Conservation (phyloP, 1,140 invertebrate genomes). For the Drosophila bifasciata region DNA sequence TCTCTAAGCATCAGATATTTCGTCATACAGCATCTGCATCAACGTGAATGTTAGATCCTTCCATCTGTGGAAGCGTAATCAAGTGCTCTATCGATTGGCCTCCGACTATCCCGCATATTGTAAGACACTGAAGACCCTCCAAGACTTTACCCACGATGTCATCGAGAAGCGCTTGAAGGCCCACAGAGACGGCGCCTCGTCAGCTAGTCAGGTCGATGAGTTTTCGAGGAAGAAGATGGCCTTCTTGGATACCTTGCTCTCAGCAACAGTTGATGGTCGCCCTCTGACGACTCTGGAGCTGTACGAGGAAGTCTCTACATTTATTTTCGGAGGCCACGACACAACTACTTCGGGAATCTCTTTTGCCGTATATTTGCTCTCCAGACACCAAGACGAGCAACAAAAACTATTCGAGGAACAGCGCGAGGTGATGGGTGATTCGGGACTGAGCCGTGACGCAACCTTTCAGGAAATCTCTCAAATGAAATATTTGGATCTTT, state of each 20-base stretch:
- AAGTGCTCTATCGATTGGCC: constrained; percentile 39
- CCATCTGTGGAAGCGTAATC: constrained; percentile 53
- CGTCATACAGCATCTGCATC: constrained; percentile 52
- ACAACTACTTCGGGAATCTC: constrained; percentile 83
- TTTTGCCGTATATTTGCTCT: constrained; percentile 76
- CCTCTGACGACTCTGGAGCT: constrained; percentile 87
- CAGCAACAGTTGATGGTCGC: constrained; percentile 85
- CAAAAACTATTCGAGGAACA: constrained; percentile 85
- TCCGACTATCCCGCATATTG: constrained; percentile 47
- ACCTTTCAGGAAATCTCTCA: constrained; percentile 86
- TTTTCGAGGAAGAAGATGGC: constrained; percentile 69
- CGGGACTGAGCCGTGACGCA: constrained; percentile 82
- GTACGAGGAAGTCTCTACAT: constrained; percentile 89
- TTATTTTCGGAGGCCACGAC: constrained; percentile 88
- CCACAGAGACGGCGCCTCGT: constrained; percentile 7
- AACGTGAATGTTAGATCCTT: constrained; percentile 71
- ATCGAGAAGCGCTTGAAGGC: constrained; percentile 65
- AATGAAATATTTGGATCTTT: constrained; percentile 88
- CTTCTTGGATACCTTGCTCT: constrained; percentile 74
- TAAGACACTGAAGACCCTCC: constrained; percentile 51
- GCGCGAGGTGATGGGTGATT: constrained; percentile 83
- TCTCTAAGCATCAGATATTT: not conserved
- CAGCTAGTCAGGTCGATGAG: constrained; percentile 19
- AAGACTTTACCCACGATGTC: constrained; percentile 74
- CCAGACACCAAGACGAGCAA: constrained; percentile 82